Percentiles rank a stretch among this genome's conserved stretches.
These are phyloP conservation scores for Melanotaenia trifasciata DNA, from an alignment of 2,797 vertebrate genomes.

Conservation along the genomic window DNA sequence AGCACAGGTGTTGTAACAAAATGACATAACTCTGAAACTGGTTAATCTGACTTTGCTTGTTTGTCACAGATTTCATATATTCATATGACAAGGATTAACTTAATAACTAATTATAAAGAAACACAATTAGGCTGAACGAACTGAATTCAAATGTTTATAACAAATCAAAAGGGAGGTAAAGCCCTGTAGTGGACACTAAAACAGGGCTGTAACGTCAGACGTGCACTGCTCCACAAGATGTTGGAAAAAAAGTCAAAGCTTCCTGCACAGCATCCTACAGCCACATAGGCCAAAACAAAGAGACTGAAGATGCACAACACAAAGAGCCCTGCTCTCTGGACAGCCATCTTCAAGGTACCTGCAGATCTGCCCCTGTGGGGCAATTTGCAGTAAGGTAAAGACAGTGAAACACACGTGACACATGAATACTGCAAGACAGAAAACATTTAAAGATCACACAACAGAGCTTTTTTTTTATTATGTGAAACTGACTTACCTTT, in stretches of 20 bases:
- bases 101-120: neutral
- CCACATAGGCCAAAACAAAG: slow-evolving; percentile 23
- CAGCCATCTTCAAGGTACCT: neutral
- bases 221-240: slow-evolving; percentile 28
- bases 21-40: neutral
- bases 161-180: slow-evolving; percentile 63
- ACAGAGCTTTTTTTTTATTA: neutral
- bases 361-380: slow-evolving; percentile 26
- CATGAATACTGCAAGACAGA: neutral
- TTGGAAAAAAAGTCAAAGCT: slow-evolving; percentile 5
- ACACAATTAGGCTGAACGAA: neutral
- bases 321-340: slow-evolving; percentile 9
- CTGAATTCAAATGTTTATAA: slow-evolving; percentile 4
- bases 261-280: slow-evolving; percentile 6
- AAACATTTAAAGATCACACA: neutral
- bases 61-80: neutral
- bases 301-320: slow-evolving; percentile 35
- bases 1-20: neutral
- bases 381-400: neutral
- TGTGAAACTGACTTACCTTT: slow-evolving; percentile 46
- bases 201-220: slow-evolving; percentile 49
- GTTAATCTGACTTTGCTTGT: slow-evolving; percentile 6
- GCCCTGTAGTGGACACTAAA: slow-evolving; percentile 49
- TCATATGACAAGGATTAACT: too few relatives aligned
- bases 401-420: neutral